Conservation (phyloP, 2,113 vertebrate species). For the Carollia perspicillata region DNA sequence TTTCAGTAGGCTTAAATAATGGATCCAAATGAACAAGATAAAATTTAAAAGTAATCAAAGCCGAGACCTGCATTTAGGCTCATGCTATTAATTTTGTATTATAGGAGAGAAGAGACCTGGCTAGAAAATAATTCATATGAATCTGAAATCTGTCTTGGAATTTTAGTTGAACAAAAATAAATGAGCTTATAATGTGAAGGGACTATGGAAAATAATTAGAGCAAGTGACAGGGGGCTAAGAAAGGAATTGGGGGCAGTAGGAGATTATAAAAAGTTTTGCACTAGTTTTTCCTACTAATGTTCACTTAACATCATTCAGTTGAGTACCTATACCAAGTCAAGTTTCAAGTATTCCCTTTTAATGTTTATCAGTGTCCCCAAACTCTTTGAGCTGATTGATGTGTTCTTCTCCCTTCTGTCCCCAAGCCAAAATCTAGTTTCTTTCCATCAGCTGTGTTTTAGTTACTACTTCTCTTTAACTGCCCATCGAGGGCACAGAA, state of each 20-base stretch:
- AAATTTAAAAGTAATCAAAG: slow-evolving; percentile 47
- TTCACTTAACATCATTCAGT: neutral
- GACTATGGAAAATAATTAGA: slow-evolving; percentile 35
- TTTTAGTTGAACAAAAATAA: slow-evolving; percentile 7
- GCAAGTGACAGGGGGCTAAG: neutral
- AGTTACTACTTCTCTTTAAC: neutral
- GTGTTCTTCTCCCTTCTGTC: neutral
- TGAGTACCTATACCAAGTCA: neutral
- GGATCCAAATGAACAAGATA: slow-evolving; percentile 53
- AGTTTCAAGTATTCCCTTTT: neutral
- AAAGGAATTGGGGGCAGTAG: neutral
- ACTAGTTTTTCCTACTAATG: neutral
- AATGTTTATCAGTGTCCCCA: neutral
- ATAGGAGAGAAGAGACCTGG: neutral
- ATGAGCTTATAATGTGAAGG: neutral
- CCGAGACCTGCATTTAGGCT: slow-evolving; percentile 24
- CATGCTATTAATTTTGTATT: slow-evolving; percentile 13
- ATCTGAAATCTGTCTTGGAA: slow-evolving; percentile 22
- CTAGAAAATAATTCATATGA: slow-evolving; percentile 38
- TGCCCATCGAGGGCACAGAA: neutral
- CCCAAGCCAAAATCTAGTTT: neutral
- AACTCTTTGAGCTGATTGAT: neutral
- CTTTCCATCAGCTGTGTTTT: neutral
- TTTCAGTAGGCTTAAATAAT: slow-evolving; percentile 54
- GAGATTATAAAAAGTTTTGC: neutral